These are phyloP conservation scores for Nyctibius grandis DNA, from an alignment of 2,797 vertebrate genomes.

Conservation along the genomic window DNA sequence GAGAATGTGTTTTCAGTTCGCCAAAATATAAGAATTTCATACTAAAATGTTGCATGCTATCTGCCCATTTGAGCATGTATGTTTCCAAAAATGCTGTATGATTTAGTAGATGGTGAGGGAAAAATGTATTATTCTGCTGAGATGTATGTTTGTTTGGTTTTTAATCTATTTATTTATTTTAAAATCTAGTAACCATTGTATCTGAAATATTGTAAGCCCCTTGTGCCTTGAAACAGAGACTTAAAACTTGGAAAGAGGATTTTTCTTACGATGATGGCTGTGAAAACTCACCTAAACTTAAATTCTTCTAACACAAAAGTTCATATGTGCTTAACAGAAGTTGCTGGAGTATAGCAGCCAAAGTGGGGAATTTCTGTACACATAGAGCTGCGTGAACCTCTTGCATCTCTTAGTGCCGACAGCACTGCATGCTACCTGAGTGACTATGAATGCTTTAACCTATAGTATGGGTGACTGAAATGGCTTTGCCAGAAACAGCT, in stretches of 20 bases:
- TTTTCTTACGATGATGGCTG: not conserved
- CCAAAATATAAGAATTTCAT: not conserved
- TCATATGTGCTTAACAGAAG: not conserved
- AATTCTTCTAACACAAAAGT: not conserved
- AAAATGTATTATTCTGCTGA: not conserved
- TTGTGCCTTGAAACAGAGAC: not conserved
- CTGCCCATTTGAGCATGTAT: not conserved
- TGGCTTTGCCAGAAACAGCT: not conserved
- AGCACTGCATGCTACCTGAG: rapidly evolving
- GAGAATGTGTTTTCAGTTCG: not conserved
- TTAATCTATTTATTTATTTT: not conserved
- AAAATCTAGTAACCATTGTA: not conserved
- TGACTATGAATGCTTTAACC: not conserved
- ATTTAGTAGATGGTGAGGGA: not conserved
- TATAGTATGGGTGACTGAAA: not conserved
- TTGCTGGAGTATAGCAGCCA: not conserved
- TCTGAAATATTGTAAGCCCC: not conserved
- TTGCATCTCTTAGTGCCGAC: not conserved
- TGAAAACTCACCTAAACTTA: not conserved
- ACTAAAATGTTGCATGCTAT: not conserved
- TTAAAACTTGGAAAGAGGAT: not conserved
- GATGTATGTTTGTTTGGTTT: not conserved
- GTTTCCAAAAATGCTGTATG: not conserved
- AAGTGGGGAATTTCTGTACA: rapidly evolving
- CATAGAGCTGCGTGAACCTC: not conserved